phyloP scores from a whole-genome alignment of 2,113 vertebrate genomes.

The Corydoras sp. region DNA sequence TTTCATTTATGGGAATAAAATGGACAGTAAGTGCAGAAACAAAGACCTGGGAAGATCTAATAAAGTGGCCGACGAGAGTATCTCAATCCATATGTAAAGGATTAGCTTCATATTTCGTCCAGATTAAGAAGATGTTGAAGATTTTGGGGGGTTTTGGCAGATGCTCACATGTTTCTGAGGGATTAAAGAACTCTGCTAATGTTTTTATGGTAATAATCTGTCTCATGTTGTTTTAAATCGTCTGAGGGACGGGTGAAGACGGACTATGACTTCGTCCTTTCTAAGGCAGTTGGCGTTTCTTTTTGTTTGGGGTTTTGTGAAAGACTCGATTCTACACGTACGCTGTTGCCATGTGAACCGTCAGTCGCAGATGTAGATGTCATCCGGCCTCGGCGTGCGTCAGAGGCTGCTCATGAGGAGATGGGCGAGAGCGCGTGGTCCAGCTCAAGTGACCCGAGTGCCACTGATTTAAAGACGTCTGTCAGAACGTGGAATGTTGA shows the following conservation, averaged over 20 bases:
- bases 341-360: neutral
- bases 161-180: neutral
- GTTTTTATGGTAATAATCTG: slow-evolving; percentile 32
- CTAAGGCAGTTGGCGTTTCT: no score
- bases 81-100: neutral
- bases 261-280: neutral
- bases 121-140: neutral
- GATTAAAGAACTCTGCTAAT: slow-evolving; percentile 13
- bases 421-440: neutral
- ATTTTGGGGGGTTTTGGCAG: neutral
- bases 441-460: neutral
- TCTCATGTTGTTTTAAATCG: slow-evolving; percentile 35
- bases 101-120: slow-evolving; percentile 35
- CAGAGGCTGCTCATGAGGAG: neutral
- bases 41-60: no score
- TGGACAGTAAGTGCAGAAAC: no score
- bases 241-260: slow-evolving; percentile 11
- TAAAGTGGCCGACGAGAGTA: no score
- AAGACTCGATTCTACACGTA: slow-evolving; percentile 1
- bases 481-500: slow-evolving; percentile 20
- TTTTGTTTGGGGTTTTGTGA: neutral
- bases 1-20: no score
- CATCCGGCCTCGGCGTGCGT: neutral
- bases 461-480: neutral
- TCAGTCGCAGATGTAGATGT: neutral